Conservation (phyloP, 2,888 invertebrate genomes). For the Drosophila mulleri region DNA sequence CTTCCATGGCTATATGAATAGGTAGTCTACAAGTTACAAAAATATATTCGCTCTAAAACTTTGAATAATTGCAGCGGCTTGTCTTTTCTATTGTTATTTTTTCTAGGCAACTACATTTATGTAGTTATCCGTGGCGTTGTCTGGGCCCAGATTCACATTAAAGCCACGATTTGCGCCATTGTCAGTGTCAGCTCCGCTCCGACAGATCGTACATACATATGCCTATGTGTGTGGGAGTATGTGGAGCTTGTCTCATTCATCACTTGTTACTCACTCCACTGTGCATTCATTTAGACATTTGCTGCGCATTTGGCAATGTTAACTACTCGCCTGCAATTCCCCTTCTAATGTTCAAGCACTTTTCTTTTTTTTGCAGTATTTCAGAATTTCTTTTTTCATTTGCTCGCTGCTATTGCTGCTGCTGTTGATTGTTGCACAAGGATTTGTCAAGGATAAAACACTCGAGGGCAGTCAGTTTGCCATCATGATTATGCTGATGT, state of each 20-base stretch:
- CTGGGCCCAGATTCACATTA: slow-evolving; percentile 11
- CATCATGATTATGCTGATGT: slow-evolving; percentile 57
- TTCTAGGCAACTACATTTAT: slow-evolving; percentile 14
- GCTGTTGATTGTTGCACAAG: slow-evolving; percentile 72
- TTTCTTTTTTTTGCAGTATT: slow-evolving; percentile 5
- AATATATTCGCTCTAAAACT: background rate
- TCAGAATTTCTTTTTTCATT: slow-evolving; percentile 17
- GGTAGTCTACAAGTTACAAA: background rate
- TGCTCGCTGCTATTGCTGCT: slow-evolving; percentile 28
- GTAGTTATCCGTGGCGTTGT: slow-evolving; percentile 3
- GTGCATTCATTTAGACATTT: slow-evolving; percentile 69
- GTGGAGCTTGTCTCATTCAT: slow-evolving; percentile 37
- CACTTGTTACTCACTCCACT: slow-evolving; percentile 15
- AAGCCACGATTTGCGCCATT: slow-evolving; percentile 48
- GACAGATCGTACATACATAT: slow-evolving; percentile 4
- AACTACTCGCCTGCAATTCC: slow-evolving; percentile 36
- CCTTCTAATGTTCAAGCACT: slow-evolving; percentile 10
- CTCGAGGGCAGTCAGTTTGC: slow-evolving; percentile 70
- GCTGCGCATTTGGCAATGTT: slow-evolving; percentile 73
- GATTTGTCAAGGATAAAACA: slow-evolving; percentile 76
- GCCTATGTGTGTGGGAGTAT: slow-evolving; percentile 7
- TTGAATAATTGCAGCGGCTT: slow-evolving; percentile 47
- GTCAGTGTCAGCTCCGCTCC: slow-evolving; percentile 39
- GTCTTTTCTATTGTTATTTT: slow-evolving; percentile 42
- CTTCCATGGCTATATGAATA: slow-evolving; percentile 1